Evolutionary conservation across 2,797 vertebrate genomes (phyloP), one percentile per base, ranked within the genome.

Genomic region (Salmo trutta): DNA sequence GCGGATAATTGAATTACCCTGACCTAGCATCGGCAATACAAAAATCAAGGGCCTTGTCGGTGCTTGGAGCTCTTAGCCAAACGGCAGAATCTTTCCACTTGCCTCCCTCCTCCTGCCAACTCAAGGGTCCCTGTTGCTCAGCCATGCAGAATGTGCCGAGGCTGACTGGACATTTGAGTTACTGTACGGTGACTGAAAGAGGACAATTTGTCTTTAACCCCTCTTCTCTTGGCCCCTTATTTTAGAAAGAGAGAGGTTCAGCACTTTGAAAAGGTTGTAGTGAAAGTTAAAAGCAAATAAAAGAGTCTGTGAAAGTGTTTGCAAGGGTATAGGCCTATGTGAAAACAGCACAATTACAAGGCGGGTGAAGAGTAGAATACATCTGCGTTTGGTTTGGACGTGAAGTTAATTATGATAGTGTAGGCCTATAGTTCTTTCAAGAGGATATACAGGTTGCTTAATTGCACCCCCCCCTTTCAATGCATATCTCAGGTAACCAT

Each of bases 401-500:
- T 59, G 6, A 21, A 21, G 5, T 21, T 59, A n/a, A 59, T 6
- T 15, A 59, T 59, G 29, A 29, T 67, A 67, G 27, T 33, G 4
- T 31, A 62, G 59, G n/a, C 21, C 21, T 62, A 33, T 67, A 29
- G 27, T 67, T 16, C 2, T 47, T 47, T 47, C 0, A 12, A 47
- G 41, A 47, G 10, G 41, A 47, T 12, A 47, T 47, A 47, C 41
- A 47, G 41, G 41, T 10, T 47, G 41, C 41, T 47, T 14, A 47
- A 47, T 47, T 12, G 41, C 41, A 47, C 3, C 54, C 54, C 31
- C n/a, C 59, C 5, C 12, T 1, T 1, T 16, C 29, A 14, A 17
- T 33, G 5, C 66, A 14, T 0, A 78, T 66, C 75, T 5, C 78
- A 93, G 77, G 83, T 75, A 95, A 96, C 93, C 92, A 99, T 99